Percentiles rank a stretch among this genome's conserved stretches.
phyloP scores from a whole-genome alignment of 2,113 vertebrate genomes.

The Charina bottae region DNA sequence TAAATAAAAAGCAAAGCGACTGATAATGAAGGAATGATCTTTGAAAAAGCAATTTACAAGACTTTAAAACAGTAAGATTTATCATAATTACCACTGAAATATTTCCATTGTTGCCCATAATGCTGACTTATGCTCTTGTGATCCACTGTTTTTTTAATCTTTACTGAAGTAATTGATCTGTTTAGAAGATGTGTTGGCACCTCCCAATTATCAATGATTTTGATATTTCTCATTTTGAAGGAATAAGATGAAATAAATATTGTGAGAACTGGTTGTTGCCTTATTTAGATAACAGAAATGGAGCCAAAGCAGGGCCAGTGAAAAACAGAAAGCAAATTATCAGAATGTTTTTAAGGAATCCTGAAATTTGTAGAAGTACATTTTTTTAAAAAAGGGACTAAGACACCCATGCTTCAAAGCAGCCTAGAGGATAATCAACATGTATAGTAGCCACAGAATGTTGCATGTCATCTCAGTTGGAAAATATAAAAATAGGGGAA shows the following conservation, averaged over 20 bases:
- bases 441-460: background rate
- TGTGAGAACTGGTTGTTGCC: background rate
- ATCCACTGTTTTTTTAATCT: too few relatives aligned
- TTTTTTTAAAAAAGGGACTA: background rate
- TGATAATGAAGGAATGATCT: too few relatives aligned
- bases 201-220: too few relatives aligned
- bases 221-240: too few relatives aligned
- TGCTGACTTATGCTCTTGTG: slow-evolving; percentile 25
- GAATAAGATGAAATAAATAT: too few relatives aligned
- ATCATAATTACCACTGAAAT: slow-evolving; percentile 39
- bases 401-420: background rate
- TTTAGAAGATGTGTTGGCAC: too few relatives aligned
- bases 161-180: too few relatives aligned
- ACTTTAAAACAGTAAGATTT: too few relatives aligned
- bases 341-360: background rate
- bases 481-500: background rate
- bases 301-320: background rate
- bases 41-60: too few relatives aligned
- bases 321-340: background rate
- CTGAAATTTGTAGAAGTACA: background rate
- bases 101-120: slow-evolving; percentile 5
- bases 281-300: background rate
- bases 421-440: background rate
- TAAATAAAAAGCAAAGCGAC: too few relatives aligned
- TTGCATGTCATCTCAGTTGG: background rate